These are phyloP conservation scores for Larimichthys polyactis DNA, from an alignment of 2,113 vertebrate species.

Conservation along the genomic window DNA sequence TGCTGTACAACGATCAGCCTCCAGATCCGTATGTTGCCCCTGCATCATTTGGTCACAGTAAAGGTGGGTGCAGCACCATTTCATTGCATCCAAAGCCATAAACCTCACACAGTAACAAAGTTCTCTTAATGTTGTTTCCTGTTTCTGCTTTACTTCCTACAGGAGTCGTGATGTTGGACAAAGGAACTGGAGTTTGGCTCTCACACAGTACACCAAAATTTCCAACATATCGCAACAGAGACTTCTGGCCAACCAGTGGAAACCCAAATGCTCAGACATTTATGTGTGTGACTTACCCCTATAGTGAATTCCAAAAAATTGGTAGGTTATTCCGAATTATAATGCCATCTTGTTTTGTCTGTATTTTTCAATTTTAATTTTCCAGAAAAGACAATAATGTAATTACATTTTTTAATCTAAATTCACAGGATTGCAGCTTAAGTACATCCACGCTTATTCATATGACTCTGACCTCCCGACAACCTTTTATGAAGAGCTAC, in stretches of 20 bases:
- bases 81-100: neutral
- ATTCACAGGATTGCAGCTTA: conserved; percentile 66
- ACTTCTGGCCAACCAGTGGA: conserved; percentile 70
- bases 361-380: neutral
- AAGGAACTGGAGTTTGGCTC: conserved; percentile 69
- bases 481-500: conserved; percentile 49
- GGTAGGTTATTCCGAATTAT: conserved; percentile 45
- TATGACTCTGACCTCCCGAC: conserved; percentile 34
- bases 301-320: conserved; percentile 56
- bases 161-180: conserved; percentile 73
- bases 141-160: neutral
- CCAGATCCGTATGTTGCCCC: conserved; percentile 7
- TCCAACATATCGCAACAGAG: neutral
- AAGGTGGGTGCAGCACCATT: conserved; percentile 51
- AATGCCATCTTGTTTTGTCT: neutral
- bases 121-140: neutral
- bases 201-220: conserved; percentile 75
- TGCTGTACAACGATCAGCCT: conserved; percentile 77
- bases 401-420: neutral
- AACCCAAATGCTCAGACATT: conserved; percentile 62
- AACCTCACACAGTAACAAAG: neutral
- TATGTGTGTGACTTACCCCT: conserved; percentile 66
- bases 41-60: conserved; percentile 69
- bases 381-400: neutral
- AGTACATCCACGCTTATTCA: conserved; percentile 67